These are phyloP conservation scores for Coecobrya sp. DNA, from an alignment of 2,888 invertebrate species.

Conservation along the genomic window DNA sequence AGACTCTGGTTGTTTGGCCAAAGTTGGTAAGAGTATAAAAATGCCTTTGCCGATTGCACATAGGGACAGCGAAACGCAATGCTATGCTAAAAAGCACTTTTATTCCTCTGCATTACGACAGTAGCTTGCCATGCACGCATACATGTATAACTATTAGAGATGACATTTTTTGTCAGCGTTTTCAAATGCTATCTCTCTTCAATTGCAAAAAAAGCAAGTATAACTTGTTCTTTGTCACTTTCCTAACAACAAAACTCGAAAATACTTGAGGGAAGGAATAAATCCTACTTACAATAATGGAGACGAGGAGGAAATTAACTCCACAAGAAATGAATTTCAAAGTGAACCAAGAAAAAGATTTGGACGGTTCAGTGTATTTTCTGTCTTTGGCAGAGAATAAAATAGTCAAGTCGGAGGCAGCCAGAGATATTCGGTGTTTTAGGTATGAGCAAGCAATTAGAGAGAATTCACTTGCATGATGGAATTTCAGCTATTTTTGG, in stretches of 20 bases:
- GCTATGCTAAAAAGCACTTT: not conserved
- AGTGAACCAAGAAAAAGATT: slow-evolving; percentile 28
- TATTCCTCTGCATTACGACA: too few species aligned
- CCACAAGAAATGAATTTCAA: not conserved
- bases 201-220: slow-evolving; percentile 58
- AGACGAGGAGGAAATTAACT: slow-evolving; percentile 36
- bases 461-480: slow-evolving; percentile 84
- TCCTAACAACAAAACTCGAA: slow-evolving; percentile 22
- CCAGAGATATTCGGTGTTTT: slow-evolving; percentile 58
- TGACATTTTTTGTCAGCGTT: slow-evolving; percentile 45
- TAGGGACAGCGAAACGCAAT: not conserved
- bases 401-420: slow-evolving; percentile 26
- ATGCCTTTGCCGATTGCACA: too few species aligned
- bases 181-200: slow-evolving; percentile 57
- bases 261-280: not conserved
- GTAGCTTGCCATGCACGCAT: too few species aligned
- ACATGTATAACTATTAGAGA: not conserved
- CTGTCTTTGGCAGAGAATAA: slow-evolving; percentile 24
- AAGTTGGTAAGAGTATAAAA: not conserved
- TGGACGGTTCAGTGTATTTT: slow-evolving; percentile 19
- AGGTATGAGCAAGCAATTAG: slow-evolving; percentile 84
- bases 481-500: slow-evolving; percentile 85
- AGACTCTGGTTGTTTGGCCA: slow-evolving; percentile 29
- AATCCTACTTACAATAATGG: not conserved
- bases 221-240: slow-evolving; percentile 47